Conservation (phyloP, 1,140 invertebrate genomes). For the Mactra quadrangularis region DNA sequence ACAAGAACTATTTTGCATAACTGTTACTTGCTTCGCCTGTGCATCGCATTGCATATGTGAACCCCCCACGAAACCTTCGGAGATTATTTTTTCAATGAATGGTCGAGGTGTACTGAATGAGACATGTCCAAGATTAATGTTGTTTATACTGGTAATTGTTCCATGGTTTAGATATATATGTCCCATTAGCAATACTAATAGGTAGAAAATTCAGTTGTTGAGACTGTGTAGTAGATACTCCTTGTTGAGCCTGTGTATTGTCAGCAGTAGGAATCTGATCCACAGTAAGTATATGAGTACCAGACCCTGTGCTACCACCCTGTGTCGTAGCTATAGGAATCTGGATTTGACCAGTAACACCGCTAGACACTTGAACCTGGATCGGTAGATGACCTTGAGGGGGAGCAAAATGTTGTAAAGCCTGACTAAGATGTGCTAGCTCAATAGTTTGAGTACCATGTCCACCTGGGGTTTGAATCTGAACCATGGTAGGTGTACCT, state of each 20-base stretch:
- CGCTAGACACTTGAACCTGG: slow-evolving; percentile 50
- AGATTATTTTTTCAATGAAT: too few species aligned
- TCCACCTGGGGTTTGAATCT: slow-evolving; percentile 69
- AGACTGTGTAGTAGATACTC: neutral
- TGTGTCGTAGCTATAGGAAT: slow-evolving; percentile 20
- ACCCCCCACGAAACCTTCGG: too few species aligned
- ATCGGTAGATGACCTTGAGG: slow-evolving; percentile 59
- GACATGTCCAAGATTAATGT: too few species aligned
- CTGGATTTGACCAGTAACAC: slow-evolving; percentile 12
- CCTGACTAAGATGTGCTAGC: slow-evolving; percentile 80
- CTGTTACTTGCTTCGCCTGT: too few species aligned
- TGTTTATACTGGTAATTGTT: slow-evolving; percentile 41
- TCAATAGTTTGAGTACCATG: slow-evolving; percentile 78
- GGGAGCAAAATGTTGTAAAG: slow-evolving; percentile 73
- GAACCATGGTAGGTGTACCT: slow-evolving; percentile 72
- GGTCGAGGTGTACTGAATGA: too few species aligned
- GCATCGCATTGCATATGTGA: too few species aligned
- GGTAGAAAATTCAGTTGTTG: slow-evolving; percentile 33
- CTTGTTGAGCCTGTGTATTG: neutral
- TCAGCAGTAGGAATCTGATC: slow-evolving; percentile 10
- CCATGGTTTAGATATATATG: slow-evolving; percentile 43
- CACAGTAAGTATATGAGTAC: slow-evolving; percentile 30
- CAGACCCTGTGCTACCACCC: neutral
- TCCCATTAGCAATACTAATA: slow-evolving; percentile 43
- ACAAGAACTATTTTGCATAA: too few species aligned